Evolutionary conservation across 1,140 invertebrate species (phyloP), one percentile per base, ranked within the genome.

Genomic region (Drosophila guanche): DNA sequence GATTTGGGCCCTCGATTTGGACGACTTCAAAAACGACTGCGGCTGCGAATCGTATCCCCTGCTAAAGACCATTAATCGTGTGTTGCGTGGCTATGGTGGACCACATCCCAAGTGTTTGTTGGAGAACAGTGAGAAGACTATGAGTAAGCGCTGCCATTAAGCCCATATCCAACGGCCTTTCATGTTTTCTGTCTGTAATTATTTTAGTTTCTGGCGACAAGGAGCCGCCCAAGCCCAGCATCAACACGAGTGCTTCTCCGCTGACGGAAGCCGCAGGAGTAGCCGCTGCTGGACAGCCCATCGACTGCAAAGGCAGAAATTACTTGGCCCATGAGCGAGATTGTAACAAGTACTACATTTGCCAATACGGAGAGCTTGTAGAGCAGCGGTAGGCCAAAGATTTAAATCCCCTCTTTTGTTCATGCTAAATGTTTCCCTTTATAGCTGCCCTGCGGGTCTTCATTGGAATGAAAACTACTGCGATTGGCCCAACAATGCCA

Each of bases 1-100:
- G 97, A 94, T 97, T 3, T 98, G 97, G 97, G 95, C 97, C 0
- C 91, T 98, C 0, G 97, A 95, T 79, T 79, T 95, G 52, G 94
- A 95, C 85, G 95, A 94, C 91, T 96, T 96, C 70, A 94, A 94
- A 54, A 95, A 96, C 69, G 91, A 92, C 50, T 97, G 96, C 73
- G 94, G 93, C 16, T 97, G 96, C 86, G 96, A 97, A 76, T 93
- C 94, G 4, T 96, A 95, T 90, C 96, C 97, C 1, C 90, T 98
- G 37, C 90, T 98, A 0, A 94, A 94, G 59, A 97, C 96, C 1
- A 95, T 96, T 70, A 96, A 96, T 86, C 89, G 95, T 62, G 95
- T 96, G 1, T 91, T 96, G 0, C 91, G 95, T 62, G 93, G 94
- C 71, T 95, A 95, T 85, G 92, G 93, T 0, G 83, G 89, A 27